Percentiles rank a stretch among this genome's conserved stretches.
Evolutionary conservation across 1,140 invertebrate species (phyloP).

Genomic region (Aphidius gifuensis): DNA sequence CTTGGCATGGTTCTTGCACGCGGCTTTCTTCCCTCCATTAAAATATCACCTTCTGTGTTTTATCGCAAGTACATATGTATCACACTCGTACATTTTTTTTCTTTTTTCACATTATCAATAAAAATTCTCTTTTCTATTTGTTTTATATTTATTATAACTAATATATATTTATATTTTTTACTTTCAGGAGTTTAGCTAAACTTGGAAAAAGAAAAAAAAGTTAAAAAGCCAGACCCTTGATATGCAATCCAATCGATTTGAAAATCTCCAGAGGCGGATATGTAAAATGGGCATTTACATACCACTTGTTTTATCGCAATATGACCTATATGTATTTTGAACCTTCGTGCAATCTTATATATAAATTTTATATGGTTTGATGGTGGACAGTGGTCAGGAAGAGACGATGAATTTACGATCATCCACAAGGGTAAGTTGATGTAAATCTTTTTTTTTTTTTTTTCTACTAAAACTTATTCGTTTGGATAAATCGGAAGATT

Average conservation of each 20-base stretch:
- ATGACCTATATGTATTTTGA: slow-evolving; percentile 19
- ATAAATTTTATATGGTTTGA: not conserved
- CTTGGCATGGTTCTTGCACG: slow-evolving; percentile 14
- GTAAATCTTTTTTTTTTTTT: slow-evolving; percentile 9
- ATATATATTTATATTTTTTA: too few relatives aligned
- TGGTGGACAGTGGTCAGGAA: slow-evolving; percentile 24
- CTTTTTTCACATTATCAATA: slow-evolving; percentile 5
- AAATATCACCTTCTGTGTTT: slow-evolving; percentile 47
- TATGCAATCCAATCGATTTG: slow-evolving; percentile 26
- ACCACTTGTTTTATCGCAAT: slow-evolving; percentile 38
- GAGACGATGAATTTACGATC: slow-evolving; percentile 38
- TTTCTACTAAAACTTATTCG: not conserved
- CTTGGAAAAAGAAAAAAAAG: not conserved
- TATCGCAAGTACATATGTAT: slow-evolving; percentile 19
- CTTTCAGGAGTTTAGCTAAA: too few relatives aligned
- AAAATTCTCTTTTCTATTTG: slow-evolving; percentile 11
- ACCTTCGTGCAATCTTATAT: slow-evolving; percentile 7
- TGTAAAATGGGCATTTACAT: slow-evolving; percentile 43
- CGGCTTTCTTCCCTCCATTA: slow-evolving; percentile 34
- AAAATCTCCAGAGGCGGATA: slow-evolving; percentile 24
- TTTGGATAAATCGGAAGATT: not conserved
- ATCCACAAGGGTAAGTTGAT: slow-evolving; percentile 23
- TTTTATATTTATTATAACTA: too few relatives aligned
- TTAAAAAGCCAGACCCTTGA: slow-evolving; percentile 1
- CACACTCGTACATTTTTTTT: slow-evolving; percentile 11